These are phyloP conservation scores for Triplophysa bombifrons DNA, from an alignment of 2,797 vertebrate species.

Conservation along the genomic window DNA sequence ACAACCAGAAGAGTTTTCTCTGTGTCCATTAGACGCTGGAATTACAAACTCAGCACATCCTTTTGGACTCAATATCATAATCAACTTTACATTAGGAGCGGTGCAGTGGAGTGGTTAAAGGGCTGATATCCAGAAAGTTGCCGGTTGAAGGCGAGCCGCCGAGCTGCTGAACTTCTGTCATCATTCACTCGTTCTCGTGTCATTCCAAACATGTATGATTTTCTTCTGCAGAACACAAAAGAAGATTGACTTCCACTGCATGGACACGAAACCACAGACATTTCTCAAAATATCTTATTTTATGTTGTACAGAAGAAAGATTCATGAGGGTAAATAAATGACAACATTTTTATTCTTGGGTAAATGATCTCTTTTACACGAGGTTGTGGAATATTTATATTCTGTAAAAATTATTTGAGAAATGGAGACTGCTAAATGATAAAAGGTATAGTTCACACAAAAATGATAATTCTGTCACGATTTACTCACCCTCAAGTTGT, in stretches of 20 bases:
- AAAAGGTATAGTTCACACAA: too few species aligned
- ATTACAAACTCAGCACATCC: conserved; percentile 24
- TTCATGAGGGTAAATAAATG: too few species aligned
- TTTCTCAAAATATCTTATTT: too few species aligned
- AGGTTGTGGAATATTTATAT: not conserved
- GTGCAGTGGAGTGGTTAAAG: not conserved
- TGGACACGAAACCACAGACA: too few species aligned
- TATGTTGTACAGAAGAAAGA: too few species aligned
- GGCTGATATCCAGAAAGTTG: not conserved
- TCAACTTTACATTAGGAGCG: not conserved
- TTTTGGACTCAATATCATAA: conserved; percentile 10
- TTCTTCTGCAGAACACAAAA: too few species aligned
- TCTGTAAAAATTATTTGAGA: not conserved
- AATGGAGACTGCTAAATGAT: not conserved
- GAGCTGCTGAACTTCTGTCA: not conserved
- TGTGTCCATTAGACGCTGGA: conserved; percentile 12
- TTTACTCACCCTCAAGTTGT: too few species aligned
- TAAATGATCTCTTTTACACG: not conserved
- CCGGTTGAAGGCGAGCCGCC: not conserved
- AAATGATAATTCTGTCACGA: too few species aligned
- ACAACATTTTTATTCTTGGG: too few species aligned
- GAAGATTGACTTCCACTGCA: too few species aligned
- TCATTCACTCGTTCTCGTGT: too few species aligned
- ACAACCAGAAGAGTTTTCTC: conserved; percentile 26
- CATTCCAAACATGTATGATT: too few species aligned